Evolutionary conservation across 2,113 vertebrate genomes (phyloP).

Genomic region (Stegostoma tigrinum): DNA sequence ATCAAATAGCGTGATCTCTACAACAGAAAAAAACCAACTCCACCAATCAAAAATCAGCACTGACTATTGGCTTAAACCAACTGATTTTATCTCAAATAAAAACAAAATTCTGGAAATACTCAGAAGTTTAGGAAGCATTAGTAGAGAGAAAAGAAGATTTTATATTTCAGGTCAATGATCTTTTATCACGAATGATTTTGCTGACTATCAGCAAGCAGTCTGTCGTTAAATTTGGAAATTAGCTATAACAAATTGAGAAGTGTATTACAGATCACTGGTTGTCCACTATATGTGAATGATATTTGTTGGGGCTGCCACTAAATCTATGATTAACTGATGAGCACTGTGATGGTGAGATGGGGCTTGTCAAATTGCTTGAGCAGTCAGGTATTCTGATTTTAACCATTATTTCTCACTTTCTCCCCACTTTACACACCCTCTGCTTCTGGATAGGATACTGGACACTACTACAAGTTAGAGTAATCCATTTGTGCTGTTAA

Average conservation of each 20-base stretch:
- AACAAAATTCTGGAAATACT: too few species aligned
- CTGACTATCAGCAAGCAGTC: background rate
- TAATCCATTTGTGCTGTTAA: background rate
- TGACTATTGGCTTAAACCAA: background rate
- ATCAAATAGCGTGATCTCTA: background rate
- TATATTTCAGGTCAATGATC: too few species aligned
- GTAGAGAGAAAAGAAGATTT: too few species aligned
- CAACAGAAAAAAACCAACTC: background rate
- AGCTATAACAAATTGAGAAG: background rate
- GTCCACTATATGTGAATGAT: background rate
- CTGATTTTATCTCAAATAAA: background rate
- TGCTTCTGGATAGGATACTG: background rate
- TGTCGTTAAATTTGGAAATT: background rate
- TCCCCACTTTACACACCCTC: background rate
- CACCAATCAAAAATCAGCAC: background rate
- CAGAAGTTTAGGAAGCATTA: too few species aligned
- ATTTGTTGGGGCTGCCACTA: background rate
- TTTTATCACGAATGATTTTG: background rate
- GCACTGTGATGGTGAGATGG: background rate
- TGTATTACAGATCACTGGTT: background rate
- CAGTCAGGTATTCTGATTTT: background rate
- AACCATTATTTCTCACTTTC: conserved; percentile 1
- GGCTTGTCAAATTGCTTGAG: background rate
- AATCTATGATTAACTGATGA: background rate
- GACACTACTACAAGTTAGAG: background rate